Percentiles rank a stretch among this genome's conserved stretches.
Conservation (phyloP, 2,797 vertebrate genomes). For the Pangasius larnaudii region DNA sequence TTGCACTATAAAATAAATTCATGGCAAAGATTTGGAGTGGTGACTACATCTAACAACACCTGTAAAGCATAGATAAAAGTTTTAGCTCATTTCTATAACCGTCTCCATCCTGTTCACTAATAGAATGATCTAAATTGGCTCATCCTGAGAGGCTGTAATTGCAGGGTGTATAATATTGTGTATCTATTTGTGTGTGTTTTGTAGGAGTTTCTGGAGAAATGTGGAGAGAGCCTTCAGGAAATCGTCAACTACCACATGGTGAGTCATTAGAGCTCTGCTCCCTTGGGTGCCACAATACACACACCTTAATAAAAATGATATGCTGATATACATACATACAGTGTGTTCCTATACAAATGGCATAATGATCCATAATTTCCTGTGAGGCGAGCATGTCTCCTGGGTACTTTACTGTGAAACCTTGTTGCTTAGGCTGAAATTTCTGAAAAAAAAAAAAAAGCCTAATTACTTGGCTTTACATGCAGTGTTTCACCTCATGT, state of each 20-base stretch:
- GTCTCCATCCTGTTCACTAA: background rate
- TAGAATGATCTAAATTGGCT: background rate
- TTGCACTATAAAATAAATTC: background rate
- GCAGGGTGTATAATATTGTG: background rate
- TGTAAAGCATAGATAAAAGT: background rate
- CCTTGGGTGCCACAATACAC: background rate
- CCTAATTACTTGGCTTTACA: conserved; percentile 38
- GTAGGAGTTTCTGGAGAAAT: conserved; percentile 86
- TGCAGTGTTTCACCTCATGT: conserved; percentile 41
- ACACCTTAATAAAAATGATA: background rate
- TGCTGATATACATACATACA: background rate
- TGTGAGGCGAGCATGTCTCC: conserved; percentile 9
- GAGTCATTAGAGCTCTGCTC: conserved; percentile 54
- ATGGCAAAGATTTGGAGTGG: background rate
- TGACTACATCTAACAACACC: background rate
- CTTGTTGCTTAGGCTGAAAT: conserved; percentile 33
- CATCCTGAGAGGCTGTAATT: background rate
- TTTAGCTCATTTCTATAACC: background rate
- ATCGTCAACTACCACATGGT: conserved; percentile 90
- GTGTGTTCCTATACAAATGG: conserved; percentile 8
- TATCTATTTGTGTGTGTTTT: conserved; percentile 33
- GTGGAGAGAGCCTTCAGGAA: conserved; percentile 86
- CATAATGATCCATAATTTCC: conserved; percentile 25
- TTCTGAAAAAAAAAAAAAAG: background rate
- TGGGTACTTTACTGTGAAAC: conserved; percentile 30